A percentile compares a stretch with the other conserved stretches of the same genome.
phyloP scores from a whole-genome alignment of 2,888 invertebrate species.

The Eurois occulta region DNA sequence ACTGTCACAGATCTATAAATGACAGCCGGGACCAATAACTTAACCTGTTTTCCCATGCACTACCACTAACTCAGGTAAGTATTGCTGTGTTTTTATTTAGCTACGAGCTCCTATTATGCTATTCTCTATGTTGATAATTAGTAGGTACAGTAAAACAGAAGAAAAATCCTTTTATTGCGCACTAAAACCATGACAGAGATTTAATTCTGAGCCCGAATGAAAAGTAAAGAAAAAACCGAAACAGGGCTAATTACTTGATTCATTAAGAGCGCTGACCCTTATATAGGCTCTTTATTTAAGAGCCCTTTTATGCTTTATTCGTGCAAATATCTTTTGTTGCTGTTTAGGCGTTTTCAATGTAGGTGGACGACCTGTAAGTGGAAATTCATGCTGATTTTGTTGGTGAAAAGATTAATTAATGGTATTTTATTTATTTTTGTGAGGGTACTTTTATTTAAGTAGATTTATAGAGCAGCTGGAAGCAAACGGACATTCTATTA shows the following conservation, averaged over 20 bases:
- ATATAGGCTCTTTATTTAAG: slow-evolving; percentile 35
- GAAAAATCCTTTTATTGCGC: neutral
- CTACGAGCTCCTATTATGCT: no score
- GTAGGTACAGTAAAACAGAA: no score
- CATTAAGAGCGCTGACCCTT: slow-evolving; percentile 60
- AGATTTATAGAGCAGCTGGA: no score
- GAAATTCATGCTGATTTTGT: slow-evolving; percentile 27
- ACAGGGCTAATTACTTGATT: slow-evolving; percentile 68
- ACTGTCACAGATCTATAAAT: no score
- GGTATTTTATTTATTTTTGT: neutral
- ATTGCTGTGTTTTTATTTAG: no score
- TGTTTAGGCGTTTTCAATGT: slow-evolving; percentile 30
- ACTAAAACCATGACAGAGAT: slow-evolving; percentile 3
- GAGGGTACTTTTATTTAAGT: neutral
- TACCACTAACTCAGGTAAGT: no score
- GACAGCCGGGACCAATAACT: no score
- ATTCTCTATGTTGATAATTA: no score
- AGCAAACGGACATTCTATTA: neutral
- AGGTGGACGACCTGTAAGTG: slow-evolving; percentile 29
- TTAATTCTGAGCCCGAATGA: slow-evolving; percentile 27
- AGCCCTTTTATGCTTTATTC: slow-evolving; percentile 57
- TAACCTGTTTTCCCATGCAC: no score
- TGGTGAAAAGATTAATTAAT: slow-evolving; percentile 9
- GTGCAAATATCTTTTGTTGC: slow-evolving; percentile 62
- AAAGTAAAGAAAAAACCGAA: slow-evolving; percentile 53